These are phyloP conservation scores for Hydrotaea cyrtoneurina DNA, from an alignment of 2,888 invertebrate species.

Conservation along the genomic window DNA sequence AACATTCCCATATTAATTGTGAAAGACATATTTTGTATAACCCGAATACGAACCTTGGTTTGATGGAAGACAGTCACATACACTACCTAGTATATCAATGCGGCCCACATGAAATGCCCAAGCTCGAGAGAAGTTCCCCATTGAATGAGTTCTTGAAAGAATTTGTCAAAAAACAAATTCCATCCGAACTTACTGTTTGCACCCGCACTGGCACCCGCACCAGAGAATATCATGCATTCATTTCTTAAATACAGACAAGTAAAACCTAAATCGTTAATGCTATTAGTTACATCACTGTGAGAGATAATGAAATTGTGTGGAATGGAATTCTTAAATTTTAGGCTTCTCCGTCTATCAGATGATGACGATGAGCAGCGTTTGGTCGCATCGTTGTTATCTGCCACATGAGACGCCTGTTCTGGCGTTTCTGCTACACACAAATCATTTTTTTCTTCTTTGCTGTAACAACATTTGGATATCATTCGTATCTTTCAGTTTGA, in stretches of 20 bases:
- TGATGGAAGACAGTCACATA: too few species aligned
- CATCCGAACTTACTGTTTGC: not conserved
- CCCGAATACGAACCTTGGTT: too few species aligned
- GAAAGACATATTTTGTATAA: too few species aligned
- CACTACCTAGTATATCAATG: too few species aligned
- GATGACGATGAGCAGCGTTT: not conserved
- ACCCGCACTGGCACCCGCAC: not conserved
- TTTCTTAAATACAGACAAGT: not conserved
- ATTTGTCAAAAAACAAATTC: too few species aligned
- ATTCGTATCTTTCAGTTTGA: constrained; percentile 31
- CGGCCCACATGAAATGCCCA: too few species aligned
- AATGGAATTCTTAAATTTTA: constrained; percentile 33
- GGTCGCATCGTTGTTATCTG: not conserved
- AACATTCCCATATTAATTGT: too few species aligned
- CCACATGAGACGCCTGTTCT: not conserved
- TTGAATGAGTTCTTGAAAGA: too few species aligned
- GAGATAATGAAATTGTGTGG: constrained; percentile 54
- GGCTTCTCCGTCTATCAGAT: constrained; percentile 8
- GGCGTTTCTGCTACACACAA: constrained; percentile 42
- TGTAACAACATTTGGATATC: constrained; percentile 9
- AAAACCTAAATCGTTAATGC: constrained; percentile 39
- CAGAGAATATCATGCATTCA: too few species aligned
- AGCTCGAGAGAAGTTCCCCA: too few species aligned
- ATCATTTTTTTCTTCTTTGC: constrained; percentile 31
- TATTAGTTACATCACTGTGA: constrained; percentile 52